phyloP scores from a whole-genome alignment of 2,113 vertebrate species.

The Perccottus glenii region DNA sequence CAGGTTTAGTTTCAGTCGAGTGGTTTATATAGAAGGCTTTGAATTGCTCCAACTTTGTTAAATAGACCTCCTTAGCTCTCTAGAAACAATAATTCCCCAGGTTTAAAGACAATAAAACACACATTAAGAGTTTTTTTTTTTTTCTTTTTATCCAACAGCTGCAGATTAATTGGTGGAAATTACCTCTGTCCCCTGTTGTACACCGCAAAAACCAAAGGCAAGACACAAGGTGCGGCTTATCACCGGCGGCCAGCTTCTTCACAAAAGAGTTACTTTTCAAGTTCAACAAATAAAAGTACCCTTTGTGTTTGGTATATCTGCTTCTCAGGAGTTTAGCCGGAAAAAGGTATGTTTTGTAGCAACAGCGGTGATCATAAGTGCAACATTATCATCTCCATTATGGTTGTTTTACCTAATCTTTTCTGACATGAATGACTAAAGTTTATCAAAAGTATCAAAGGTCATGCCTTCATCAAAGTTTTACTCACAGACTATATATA shows the following conservation, averaged over 20 bases:
- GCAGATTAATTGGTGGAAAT: neutral
- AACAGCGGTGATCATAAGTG: neutral
- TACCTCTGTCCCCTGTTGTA: neutral
- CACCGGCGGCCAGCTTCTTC: constrained; percentile 24
- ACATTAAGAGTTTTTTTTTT: constrained; percentile 9
- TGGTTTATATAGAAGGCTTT: neutral
- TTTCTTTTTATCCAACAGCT: neutral
- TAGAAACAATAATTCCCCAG: constrained; percentile 18
- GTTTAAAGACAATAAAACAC: neutral
- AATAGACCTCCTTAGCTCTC: neutral
- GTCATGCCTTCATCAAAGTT: no score
- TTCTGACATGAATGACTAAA: neutral
- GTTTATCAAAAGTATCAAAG: neutral
- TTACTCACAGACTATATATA: neutral
- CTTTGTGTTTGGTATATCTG: neutral
- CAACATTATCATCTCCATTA: neutral
- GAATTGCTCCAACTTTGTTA: neutral
- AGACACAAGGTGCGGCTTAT: constrained; percentile 25
- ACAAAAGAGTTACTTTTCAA: constrained; percentile 6
- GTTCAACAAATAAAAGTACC: neutral
- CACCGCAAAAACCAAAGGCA: neutral
- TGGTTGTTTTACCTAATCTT: neutral
- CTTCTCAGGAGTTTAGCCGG: no score
- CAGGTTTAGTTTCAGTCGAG: neutral
- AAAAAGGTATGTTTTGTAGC: no score